Evolutionary conservation across 2,797 vertebrate species (phyloP).

Genomic region (Poeciliopsis presidionis): DNA sequence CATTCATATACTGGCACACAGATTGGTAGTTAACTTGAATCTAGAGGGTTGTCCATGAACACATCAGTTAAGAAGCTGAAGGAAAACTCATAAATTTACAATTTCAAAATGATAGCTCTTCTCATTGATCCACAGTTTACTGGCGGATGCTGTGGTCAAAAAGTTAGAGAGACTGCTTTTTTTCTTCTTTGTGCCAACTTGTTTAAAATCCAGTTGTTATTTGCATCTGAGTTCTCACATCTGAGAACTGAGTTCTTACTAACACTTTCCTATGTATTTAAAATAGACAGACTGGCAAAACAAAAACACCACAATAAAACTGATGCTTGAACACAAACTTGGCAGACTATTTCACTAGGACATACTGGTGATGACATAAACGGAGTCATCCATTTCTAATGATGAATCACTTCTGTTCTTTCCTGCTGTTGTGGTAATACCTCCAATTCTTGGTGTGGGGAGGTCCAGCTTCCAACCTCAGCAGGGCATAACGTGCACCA

Average conservation of each 20-base stretch:
- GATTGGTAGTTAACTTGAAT: neutral
- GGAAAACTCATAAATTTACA: neutral
- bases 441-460: conserved; percentile 99
- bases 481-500: conserved; percentile 90
- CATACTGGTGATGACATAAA: neutral
- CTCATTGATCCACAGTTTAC: neutral
- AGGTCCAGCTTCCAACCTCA: conserved; percentile 93
- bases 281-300: neutral
- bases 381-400: neutral
- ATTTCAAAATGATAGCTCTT: neutral
- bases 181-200: neutral
- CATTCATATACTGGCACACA: neutral
- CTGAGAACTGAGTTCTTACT: neutral
- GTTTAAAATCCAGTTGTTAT: neutral
- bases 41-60: neutral
- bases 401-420: neutral
- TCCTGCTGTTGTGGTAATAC: conserved; percentile 63
- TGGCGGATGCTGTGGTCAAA: neutral
- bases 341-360: neutral
- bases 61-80: neutral
- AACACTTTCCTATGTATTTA: neutral
- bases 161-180: neutral
- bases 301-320: neutral
- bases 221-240: neutral
- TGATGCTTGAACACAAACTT: neutral